Evolutionary conservation across 2,113 vertebrate genomes (phyloP).

Genomic region (Amazona guildingii): DNA sequence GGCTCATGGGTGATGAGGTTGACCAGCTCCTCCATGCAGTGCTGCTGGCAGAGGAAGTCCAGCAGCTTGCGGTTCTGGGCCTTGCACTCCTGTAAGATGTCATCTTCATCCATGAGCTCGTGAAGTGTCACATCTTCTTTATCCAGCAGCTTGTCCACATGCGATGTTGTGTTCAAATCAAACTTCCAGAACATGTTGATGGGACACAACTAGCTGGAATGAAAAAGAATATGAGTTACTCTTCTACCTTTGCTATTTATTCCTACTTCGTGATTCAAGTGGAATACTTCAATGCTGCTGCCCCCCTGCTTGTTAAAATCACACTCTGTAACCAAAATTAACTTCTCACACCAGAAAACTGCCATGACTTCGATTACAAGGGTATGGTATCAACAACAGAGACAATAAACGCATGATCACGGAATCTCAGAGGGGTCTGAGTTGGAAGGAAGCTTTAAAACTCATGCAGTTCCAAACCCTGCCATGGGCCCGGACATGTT

Average conservation of each 20-base stretch:
- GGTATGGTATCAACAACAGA: accelerated
- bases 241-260: accelerated
- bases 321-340: not conserved
- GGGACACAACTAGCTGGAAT: conserved; percentile 72
- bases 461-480: not conserved
- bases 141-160: conserved; percentile 95
- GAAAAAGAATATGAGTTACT: not conserved
- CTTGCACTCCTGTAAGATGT: conserved; percentile 95
- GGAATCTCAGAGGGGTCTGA: not conserved
- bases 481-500: not conserved
- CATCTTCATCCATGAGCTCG: conserved; percentile 96
- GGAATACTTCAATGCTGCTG: accelerated
- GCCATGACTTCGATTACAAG: accelerated
- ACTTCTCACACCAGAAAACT: not conserved
- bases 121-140: conserved; percentile 90
- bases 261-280: too few relatives aligned
- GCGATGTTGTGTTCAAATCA: conserved; percentile 92
- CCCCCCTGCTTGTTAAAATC: not conserved
- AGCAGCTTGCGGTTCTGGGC: conserved; percentile 93
- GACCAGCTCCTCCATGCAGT: conserved; percentile 94
- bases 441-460: accelerated
- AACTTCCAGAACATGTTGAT: conserved; percentile 99
- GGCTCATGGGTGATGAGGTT: conserved; percentile 92
- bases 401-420: accelerated
- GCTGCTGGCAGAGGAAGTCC: conserved; percentile 91